Evolutionary conservation across 1,140 invertebrate genomes (phyloP).

Genomic region (Caenorhabditis remanei): DNA sequence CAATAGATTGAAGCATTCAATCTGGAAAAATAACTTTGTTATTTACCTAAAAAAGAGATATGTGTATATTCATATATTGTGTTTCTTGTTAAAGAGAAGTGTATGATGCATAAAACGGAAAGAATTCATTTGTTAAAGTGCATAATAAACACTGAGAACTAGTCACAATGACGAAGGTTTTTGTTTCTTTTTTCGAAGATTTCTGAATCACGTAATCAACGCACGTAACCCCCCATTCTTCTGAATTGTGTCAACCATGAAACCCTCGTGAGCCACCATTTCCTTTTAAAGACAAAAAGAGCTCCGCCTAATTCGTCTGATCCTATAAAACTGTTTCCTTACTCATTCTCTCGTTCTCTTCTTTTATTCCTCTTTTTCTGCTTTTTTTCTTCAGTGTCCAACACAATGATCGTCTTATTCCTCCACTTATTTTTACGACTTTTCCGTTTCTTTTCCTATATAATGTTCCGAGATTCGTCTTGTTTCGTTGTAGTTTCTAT

Average conservation of each 20-base stretch:
- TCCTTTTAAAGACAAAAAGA: not conserved
- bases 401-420: constrained; percentile 6
- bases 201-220: constrained; percentile 40
- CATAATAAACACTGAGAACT: constrained; percentile 6
- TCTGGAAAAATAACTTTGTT: not conserved
- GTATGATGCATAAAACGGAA: not conserved
- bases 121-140: constrained; percentile 22
- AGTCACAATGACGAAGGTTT: constrained; percentile 9
- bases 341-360: not conserved
- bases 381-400: not conserved
- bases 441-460: not conserved
- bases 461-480: not conserved
- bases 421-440: constrained; percentile 56
- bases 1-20: not conserved
- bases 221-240: not conserved
- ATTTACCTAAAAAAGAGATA: too few relatives aligned
- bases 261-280: constrained; percentile 1
- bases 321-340: constrained; percentile 42
- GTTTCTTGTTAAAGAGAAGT: too few relatives aligned
- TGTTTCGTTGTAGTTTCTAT: not conserved
- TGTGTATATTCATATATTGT: too few relatives aligned
- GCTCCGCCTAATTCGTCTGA: constrained; percentile 43
- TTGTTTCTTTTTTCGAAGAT: constrained; percentile 1
- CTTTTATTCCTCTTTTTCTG: not conserved
- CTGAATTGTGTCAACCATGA: constrained; percentile 18